phyloP scores from a whole-genome alignment of 2,888 invertebrate species.

The Noctua janthina region DNA sequence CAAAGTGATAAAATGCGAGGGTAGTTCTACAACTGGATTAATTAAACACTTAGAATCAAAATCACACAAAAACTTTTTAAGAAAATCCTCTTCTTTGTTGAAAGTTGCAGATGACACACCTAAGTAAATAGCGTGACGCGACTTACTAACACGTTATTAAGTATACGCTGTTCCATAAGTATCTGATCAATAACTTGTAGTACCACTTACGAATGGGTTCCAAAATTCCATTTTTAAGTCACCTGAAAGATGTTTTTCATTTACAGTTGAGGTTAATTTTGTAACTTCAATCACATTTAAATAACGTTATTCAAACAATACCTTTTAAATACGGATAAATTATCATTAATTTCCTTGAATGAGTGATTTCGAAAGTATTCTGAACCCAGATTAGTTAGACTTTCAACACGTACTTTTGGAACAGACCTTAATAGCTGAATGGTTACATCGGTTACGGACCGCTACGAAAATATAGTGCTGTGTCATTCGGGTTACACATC shows the following conservation, averaged over 20 bases:
- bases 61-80: neutral
- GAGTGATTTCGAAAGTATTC: neutral
- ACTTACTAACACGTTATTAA: neutral
- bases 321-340: neutral
- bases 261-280: neutral
- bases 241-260: neutral
- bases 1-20: neutral
- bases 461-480: too few relatives aligned
- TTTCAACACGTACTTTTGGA: too few relatives aligned
- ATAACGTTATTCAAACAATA: neutral
- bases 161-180: neutral
- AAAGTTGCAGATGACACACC: neutral
- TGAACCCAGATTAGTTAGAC: neutral
- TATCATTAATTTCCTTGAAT: neutral
- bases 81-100: neutral
- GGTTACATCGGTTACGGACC: too few relatives aligned
- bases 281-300: neutral
- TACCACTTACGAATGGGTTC: neutral
- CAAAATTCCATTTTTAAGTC: neutral
- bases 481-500: too few relatives aligned
- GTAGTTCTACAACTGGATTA: neutral
- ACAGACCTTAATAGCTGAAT: too few relatives aligned
- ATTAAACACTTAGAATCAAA: conserved; percentile 2
- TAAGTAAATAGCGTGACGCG: neutral
- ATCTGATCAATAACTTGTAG: too few relatives aligned